Conservation (phyloP, 2,888 invertebrate species). For the Stenodera caucasica region DNA sequence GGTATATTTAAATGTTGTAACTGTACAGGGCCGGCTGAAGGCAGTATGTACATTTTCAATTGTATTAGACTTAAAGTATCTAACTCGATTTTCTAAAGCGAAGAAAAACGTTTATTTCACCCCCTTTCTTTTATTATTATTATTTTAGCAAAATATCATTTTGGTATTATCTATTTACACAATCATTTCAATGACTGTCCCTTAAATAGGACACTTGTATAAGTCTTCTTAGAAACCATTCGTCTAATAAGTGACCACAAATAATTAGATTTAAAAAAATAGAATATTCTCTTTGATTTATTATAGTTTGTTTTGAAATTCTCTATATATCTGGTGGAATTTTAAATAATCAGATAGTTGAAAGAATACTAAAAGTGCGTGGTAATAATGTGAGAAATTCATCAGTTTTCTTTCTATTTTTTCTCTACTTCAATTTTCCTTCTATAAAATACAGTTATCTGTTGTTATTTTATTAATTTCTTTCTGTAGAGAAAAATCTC, state of each 20-base stretch:
- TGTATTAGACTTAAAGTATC: no score
- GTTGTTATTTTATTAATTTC: slow-evolving; percentile 3
- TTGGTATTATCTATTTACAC: no score
- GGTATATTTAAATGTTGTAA: no score
- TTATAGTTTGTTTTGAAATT: not conserved
- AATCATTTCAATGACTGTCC: no score
- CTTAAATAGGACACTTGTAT: not conserved
- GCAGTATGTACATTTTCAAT: no score
- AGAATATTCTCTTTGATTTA: not conserved
- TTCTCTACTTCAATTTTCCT: no score
- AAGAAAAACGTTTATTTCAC: no score
- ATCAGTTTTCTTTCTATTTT: slow-evolving; percentile 15
- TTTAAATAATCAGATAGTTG: slow-evolving; percentile 15
- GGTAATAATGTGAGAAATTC: slow-evolving; percentile 13
- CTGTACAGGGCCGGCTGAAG: no score
- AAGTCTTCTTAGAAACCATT: not conserved
- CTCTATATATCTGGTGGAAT: slow-evolving; percentile 12
- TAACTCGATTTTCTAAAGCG: no score
- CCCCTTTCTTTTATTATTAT: no score
- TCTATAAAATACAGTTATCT: slow-evolving; percentile 6
- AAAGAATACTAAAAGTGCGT: slow-evolving; percentile 4
- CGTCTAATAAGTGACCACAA: not conserved
- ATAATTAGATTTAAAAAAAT: not conserved
- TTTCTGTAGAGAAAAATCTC: slow-evolving; percentile 5
- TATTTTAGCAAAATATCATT: no score